Conservation (phyloP, 1,140 invertebrate species). For the Lepidurus arcticus region DNA sequence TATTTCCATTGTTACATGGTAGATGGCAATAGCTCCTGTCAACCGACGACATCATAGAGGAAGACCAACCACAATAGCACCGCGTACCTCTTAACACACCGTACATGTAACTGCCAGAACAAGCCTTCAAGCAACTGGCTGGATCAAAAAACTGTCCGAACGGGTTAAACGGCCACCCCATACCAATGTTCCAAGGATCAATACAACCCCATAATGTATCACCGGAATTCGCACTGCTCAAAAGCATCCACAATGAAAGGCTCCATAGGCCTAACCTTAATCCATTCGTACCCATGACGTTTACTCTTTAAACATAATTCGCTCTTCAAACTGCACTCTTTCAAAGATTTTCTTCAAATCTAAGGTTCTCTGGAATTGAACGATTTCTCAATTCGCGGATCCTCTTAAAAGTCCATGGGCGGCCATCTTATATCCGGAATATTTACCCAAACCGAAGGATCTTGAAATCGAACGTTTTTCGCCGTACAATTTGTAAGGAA, state of each 20-base stretch:
- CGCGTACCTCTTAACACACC: background rate
- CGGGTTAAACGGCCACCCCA: background rate
- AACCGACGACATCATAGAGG: background rate
- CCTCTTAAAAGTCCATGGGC: background rate
- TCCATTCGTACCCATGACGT: background rate
- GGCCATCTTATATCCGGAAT: background rate
- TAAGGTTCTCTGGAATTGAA: background rate
- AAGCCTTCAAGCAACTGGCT: background rate
- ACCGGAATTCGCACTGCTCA: background rate
- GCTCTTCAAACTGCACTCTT: too few relatives aligned
- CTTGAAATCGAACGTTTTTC: too few relatives aligned
- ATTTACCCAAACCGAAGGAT: too few relatives aligned
- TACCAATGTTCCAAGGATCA: background rate
- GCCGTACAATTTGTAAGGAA: too few relatives aligned
- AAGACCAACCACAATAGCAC: conserved; percentile 11
- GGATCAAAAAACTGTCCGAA: background rate
- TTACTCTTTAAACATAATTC: too few relatives aligned
- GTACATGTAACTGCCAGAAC: conserved; percentile 19
- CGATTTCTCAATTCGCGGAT: background rate
- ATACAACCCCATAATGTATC: background rate
- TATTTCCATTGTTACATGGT: background rate
- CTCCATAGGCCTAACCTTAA: background rate
- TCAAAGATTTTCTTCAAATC: too few relatives aligned
- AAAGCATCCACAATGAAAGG: background rate
- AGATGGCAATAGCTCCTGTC: conserved; percentile 1